Evolutionary conservation across 2,113 vertebrate genomes (phyloP), one percentile per base, ranked within the genome.

Genomic region (Nipponia nippon): DNA sequence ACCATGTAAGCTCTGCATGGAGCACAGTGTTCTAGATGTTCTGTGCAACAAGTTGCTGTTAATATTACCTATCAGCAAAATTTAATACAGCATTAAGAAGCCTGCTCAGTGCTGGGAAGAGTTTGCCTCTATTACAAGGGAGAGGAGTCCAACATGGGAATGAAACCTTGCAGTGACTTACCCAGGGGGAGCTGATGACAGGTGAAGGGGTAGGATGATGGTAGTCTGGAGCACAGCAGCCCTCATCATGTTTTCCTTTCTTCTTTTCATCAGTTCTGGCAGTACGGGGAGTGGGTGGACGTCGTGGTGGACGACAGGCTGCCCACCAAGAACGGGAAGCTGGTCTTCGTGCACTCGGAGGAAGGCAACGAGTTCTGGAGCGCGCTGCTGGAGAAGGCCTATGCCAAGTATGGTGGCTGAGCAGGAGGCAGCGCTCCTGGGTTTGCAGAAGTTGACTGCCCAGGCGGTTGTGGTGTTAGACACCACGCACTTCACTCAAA

Each of bases 381-480:
- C 0, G 97, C 97, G 0, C 91, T 99, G 76, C 82, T 99, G 97
- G 98, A 99, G 97, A 99, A 99, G n/a, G 98, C 98, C 91, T 99
- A 98, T 0, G 98, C 98, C 90, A 99, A 98, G 98, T 98, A 96
- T 5, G 97, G 87, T 32, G 72, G 27, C 22, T 61, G 23, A 52
- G 30, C 6, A 18, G 63, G 38, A 42, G 30, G 18, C 53, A 71
- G n/a, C 4, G 1, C 16, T 52, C 27, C 42, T 21, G 69, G 11
- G 11, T 44, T 29, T 83, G 82, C 72, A 76, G 56, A 67, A 52
- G 9, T 11, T 61, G 62, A 14, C 25, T 77, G 67, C 25, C 12
- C 10, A 11, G 13, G 16, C 4, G 3, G 5, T 17, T 18, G 40
- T 25, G 22, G 3, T 20, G 23, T 30, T 84, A 78, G 38, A 32